A percentile compares a stretch with the other conserved stretches of the same genome.
Conservation (phyloP, 2,797 vertebrate species). For the Mus minutoides region DNA sequence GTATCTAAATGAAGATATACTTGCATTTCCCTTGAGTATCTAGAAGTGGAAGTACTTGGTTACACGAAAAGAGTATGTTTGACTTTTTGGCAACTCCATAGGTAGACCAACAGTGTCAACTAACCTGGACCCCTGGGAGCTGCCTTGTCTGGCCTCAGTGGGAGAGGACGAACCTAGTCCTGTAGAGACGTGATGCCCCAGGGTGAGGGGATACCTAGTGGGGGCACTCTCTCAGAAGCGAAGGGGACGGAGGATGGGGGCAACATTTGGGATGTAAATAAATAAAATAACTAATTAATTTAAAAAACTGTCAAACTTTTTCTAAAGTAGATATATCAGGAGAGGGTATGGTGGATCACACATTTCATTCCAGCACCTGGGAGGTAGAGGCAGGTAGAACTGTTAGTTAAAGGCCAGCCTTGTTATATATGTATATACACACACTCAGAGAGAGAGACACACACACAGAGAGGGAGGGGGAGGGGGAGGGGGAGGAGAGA, state of each 20-base stretch:
- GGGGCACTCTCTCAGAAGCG: not conserved
- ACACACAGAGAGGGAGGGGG: not conserved
- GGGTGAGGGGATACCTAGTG: not conserved
- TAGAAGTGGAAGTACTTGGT: not conserved
- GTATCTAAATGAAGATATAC: not conserved
- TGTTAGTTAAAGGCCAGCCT: not conserved
- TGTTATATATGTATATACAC: too few species aligned
- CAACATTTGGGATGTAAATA: not conserved
- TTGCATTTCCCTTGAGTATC: conserved; percentile 44
- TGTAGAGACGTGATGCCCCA: not conserved
- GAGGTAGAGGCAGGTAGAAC: not conserved
- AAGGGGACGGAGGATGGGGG: not conserved
- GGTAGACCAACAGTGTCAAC: not conserved
- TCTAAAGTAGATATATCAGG: conserved; percentile 5
- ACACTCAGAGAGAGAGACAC: too few species aligned
- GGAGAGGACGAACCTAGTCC: not conserved
- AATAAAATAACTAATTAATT: not conserved
- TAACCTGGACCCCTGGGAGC: not conserved
- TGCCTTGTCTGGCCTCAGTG: not conserved
- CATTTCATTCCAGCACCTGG: not conserved
- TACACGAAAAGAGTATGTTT: not conserved
- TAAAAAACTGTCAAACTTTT: conserved; percentile 1
- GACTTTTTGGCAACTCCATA: not conserved
- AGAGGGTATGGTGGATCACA: not conserved
- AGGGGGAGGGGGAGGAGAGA: too few species aligned